These are phyloP conservation scores for Philypnodon macrostomus DNA, from an alignment of 2,797 vertebrate species.

Conservation along the genomic window DNA sequence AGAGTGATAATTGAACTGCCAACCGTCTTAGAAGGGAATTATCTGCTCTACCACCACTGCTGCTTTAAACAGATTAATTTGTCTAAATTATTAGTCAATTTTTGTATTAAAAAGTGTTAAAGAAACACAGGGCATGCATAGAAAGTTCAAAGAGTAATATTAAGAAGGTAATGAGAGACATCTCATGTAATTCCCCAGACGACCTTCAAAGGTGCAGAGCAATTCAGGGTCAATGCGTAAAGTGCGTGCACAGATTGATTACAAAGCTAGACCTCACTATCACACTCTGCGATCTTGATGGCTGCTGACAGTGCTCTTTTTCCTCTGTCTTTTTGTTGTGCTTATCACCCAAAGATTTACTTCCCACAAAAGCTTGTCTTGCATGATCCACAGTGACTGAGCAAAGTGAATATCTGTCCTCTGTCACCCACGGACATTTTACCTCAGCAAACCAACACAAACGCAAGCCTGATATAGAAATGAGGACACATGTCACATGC, in stretches of 20 bases:
- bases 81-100: not conserved
- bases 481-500: not conserved
- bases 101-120: not conserved
- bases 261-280: constrained; percentile 44
- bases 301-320: constrained; percentile 54
- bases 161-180: not conserved
- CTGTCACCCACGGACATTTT: constrained; percentile 36
- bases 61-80: too few relatives aligned
- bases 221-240: constrained; percentile 36
- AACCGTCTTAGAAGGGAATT: too few relatives aligned
- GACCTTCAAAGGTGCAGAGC: constrained; percentile 5
- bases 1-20: too few relatives aligned
- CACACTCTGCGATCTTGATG: constrained; percentile 47
- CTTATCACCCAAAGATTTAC: constrained; percentile 51
- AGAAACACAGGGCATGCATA: not conserved
- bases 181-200: not conserved
- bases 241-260: constrained; percentile 47
- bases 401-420: constrained; percentile 54
- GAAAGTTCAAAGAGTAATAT: not conserved
- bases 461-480: not conserved
- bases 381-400: constrained; percentile 48
- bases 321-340: constrained; percentile 36
- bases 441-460: constrained; percentile 13
- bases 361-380: constrained; percentile 48
- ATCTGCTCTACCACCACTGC: too few relatives aligned